Evolutionary conservation across 2,113 vertebrate genomes (phyloP).

Genomic region (Andinoacara biseriatus): DNA sequence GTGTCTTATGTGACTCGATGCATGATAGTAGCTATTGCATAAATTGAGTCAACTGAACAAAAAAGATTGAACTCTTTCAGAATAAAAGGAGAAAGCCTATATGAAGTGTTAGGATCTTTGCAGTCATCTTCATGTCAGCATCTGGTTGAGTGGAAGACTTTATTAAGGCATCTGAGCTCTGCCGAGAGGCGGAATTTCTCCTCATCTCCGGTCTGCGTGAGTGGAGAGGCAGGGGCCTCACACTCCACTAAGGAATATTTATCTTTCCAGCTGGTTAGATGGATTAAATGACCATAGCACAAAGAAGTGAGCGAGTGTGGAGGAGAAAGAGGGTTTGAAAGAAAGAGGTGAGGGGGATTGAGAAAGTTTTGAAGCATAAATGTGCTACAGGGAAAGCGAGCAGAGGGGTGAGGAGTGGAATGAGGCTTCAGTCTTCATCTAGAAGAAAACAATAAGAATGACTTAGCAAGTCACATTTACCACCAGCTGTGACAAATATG

Average conservation of each 20-base stretch:
- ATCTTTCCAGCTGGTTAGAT: conserved; percentile 81
- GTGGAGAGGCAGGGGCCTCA: conserved; percentile 72
- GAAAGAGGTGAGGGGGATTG: conserved; percentile 43
- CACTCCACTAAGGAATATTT: conserved; percentile 78
- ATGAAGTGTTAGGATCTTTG: conserved; percentile 8
- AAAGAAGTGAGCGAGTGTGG: conserved; percentile 58
- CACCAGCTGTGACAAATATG: conserved; percentile 71
- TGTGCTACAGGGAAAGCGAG: conserved; percentile 34
- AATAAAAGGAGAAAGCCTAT: conserved; percentile 17
- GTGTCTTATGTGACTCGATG: conserved; percentile 1
- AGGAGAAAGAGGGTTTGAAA: conserved; percentile 38
- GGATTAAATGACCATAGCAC: conserved; percentile 79
- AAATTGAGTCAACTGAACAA: conserved; percentile 16
- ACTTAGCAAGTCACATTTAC: conserved; percentile 78
- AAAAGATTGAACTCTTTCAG: conserved; percentile 21
- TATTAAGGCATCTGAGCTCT: conserved; percentile 61
- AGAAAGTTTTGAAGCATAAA: conserved; percentile 59
- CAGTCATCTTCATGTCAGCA: conserved; percentile 43
- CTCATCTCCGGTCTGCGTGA: conserved; percentile 74
- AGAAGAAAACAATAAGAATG: conserved; percentile 64
- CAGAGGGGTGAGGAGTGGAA: conserved; percentile 3
- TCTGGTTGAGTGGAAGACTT: conserved; percentile 62
- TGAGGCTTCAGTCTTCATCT: conserved; percentile 45
- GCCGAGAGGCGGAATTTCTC: conserved; percentile 64
- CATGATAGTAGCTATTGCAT: conserved; percentile 1